Base-by-base conservation (phyloP, 2,888 invertebrate species). In the Drosophila multiciliata region DNA sequence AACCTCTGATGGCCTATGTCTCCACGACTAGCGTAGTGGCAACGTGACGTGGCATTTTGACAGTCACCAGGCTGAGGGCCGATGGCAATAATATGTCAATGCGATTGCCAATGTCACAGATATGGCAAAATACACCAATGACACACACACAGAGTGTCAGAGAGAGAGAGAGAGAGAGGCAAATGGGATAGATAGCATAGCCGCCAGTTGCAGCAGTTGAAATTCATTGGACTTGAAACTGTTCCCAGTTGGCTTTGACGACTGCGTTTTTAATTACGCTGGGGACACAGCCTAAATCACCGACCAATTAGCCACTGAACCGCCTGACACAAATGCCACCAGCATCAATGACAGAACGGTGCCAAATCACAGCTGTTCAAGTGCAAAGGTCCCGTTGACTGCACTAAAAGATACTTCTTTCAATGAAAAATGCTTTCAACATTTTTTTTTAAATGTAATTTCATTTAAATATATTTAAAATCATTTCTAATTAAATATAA, bases 71-170 rank as follows among this genome's bases (percentile, higher is more conserved):
- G 69, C 74, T 71, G 50, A 72, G 73, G 60, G 63, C 75, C 82
- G 80, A 87, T 80, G 89, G 85, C 81, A 81, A 79, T 83, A 88
- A 89, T 88, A 85, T 87, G 90, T 87, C 87, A 88, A 79, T 87
- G 86, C 90, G 78, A 85, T 84, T 87, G 76, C 66, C 66, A 67
- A 64, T 78, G 87, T 61, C 82, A 79, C 78, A 75, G 73, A 79
- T 79, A 78, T 69, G 80, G 55, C 59, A 58, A 57, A 66, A 53
- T 50, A 26, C 36, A 54, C 36, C 29, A 29, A 40, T 3, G n/a
- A 15, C 17, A 64, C 32, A 42, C n/a, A 50, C 5, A 40, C 17
- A 33, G 8, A 40, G 35, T 45, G 50, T 32, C 12, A 32, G 3
- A 49, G n/a, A 12, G 3, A 35, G 29, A 49, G 15, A 23, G 20